phyloP scores from a whole-genome alignment of 2,113 vertebrate species.

The Struthio camelus region DNA sequence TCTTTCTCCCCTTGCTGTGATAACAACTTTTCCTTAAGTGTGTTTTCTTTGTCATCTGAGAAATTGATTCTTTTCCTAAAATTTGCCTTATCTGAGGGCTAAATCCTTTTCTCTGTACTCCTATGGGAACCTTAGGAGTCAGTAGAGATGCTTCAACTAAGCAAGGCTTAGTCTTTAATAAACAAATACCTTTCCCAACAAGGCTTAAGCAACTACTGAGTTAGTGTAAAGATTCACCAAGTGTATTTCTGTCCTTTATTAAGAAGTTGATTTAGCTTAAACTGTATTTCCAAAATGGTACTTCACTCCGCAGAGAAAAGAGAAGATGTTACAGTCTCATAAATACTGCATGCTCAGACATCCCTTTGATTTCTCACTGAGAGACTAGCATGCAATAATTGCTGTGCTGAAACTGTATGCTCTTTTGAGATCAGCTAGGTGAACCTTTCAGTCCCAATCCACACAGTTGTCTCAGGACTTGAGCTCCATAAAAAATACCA shows the following conservation, averaged over 20 bases:
- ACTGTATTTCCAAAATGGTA: neutral
- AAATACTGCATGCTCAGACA: conserved; percentile 3
- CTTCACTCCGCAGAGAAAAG: neutral
- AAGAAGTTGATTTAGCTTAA: conserved; percentile 28
- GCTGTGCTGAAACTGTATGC: neutral
- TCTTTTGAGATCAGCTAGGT: neutral
- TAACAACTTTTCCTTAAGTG: neutral
- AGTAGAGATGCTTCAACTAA: neutral
- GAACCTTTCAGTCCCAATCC: neutral
- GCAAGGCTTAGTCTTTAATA: neutral
- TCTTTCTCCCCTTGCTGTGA: neutral
- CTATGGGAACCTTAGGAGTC: neutral
- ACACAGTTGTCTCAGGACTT: neutral
- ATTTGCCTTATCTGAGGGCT: neutral
- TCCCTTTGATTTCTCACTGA: conserved; percentile 16
- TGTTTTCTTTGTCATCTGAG: neutral
- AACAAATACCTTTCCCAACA: neutral
- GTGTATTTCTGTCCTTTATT: neutral
- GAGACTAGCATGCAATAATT: neutral
- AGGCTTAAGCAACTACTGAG: neutral
- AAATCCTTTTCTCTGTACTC: neutral
- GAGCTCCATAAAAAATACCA: neutral
- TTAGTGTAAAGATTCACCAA: neutral
- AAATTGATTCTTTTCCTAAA: neutral
- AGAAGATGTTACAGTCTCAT: neutral